phyloP scores from a whole-genome alignment of 2,113 vertebrate genomes.

The Puma concolor region DNA sequence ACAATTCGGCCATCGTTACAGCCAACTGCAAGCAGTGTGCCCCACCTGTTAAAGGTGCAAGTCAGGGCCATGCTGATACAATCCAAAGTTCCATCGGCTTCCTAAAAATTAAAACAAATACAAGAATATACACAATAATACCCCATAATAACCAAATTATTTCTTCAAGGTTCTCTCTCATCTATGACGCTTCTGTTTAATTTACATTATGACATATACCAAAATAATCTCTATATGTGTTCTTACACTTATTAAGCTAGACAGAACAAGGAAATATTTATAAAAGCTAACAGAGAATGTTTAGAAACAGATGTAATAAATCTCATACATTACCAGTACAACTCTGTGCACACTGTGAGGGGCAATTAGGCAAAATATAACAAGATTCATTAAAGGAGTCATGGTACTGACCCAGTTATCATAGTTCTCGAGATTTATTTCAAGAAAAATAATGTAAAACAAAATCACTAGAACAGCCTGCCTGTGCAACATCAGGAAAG shows the following conservation, averaged over 20 bases:
- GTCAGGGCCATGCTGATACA: conserved; percentile 99
- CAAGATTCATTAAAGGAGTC: background rate
- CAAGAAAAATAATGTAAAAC: conserved; percentile 26
- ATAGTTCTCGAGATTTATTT: background rate
- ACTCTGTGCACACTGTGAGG: background rate
- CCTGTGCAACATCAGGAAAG: background rate
- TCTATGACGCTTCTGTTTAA: background rate
- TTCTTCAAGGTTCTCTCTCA: background rate
- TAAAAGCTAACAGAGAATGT: conserved; percentile 12
- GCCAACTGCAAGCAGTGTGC: conserved; percentile 96
- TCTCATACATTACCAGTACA: background rate
- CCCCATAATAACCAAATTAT: background rate
- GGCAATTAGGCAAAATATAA: conserved; percentile 16
- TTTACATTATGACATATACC: background rate
- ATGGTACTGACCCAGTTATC: background rate
- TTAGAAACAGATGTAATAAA: background rate
- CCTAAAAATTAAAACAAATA: conserved; percentile 83
- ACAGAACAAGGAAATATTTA: conserved; percentile 27
- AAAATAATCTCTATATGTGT: background rate
- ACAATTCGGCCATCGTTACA: conserved; percentile 98
- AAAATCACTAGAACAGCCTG: background rate
- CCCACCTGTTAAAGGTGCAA: conserved; percentile 99
- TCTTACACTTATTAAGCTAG: conserved; percentile 25
- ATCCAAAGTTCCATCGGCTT: conserved; percentile 97
- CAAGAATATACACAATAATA: background rate